Evolutionary conservation across 2,797 vertebrate genomes (phyloP).

Genomic region (Lacerta bilineata): DNA sequence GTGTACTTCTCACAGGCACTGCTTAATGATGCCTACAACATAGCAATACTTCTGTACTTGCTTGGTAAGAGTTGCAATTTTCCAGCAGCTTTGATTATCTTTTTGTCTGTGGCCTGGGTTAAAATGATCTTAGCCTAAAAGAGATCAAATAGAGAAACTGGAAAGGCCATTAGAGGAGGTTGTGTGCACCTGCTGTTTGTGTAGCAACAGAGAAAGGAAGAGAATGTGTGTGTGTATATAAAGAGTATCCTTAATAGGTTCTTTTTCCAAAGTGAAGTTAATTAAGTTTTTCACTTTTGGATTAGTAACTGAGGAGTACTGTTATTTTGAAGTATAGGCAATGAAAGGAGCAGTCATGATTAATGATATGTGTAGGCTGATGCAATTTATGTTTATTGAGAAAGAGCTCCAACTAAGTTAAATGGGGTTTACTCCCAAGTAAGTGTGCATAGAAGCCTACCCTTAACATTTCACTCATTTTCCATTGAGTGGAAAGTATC

Average conservation of each 20-base stretch:
- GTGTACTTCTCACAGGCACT: neutral
- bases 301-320: neutral
- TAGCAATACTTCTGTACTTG: neutral
- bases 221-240: neutral
- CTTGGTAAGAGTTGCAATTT: neutral
- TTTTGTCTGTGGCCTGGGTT: neutral
- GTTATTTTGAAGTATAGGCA: neutral
- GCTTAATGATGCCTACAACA: neutral
- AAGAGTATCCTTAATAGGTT: neutral
- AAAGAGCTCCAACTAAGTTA: neutral
- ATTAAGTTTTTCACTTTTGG: neutral
- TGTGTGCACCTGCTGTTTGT: neutral
- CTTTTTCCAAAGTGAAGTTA: neutral
- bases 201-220: neutral
- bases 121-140: neutral
- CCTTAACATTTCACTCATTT: neutral
- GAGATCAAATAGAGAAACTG: neutral
- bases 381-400: neutral
- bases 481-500: neutral
- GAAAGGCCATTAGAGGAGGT: neutral
- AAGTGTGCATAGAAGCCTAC: neutral
- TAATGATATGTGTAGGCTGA: neutral
- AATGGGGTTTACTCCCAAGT: neutral
- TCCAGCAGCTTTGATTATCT: neutral
- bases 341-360: neutral